Percentiles rank a stretch among this genome's conserved stretches.
Evolutionary conservation across 2,113 vertebrate species (phyloP).

Genomic region (Tetrax tetrax): DNA sequence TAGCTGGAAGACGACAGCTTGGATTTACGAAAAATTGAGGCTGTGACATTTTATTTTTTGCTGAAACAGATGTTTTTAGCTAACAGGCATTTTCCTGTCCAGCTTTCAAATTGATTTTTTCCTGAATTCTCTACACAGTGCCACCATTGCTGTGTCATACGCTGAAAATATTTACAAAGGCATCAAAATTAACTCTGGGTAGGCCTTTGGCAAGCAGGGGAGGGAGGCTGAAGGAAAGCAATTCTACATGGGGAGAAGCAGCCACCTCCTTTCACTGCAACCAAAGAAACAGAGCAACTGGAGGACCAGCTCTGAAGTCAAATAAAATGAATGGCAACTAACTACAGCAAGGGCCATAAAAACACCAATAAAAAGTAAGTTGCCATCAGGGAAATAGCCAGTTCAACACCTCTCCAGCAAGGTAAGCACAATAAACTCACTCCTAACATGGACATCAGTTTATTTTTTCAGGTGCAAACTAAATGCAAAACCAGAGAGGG

Average conservation of each 20-base stretch:
- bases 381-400: constrained; percentile 26
- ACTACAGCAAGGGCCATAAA: constrained; percentile 16
- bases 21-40: background rate
- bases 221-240: background rate
- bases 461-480: constrained; percentile 51
- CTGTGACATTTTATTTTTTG: background rate
- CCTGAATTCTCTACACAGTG: background rate
- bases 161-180: constrained; percentile 4
- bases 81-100: background rate
- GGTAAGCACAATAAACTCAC: constrained; percentile 36
- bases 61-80: constrained; percentile 18
- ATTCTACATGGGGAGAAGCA: background rate
- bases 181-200: background rate
- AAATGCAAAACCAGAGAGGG: constrained; percentile 5
- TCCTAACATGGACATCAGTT: background rate
- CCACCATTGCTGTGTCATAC: background rate
- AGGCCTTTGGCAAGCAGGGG: background rate
- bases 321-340: constrained; percentile 25
- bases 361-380: constrained; percentile 25
- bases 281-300: background rate
- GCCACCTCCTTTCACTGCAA: background rate
- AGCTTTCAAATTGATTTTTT: background rate
- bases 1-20: background rate
- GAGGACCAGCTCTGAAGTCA: background rate
- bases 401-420: constrained; percentile 12